Conservation (phyloP, 2,113 vertebrate genomes). For the Microtus richardsoni region DNA sequence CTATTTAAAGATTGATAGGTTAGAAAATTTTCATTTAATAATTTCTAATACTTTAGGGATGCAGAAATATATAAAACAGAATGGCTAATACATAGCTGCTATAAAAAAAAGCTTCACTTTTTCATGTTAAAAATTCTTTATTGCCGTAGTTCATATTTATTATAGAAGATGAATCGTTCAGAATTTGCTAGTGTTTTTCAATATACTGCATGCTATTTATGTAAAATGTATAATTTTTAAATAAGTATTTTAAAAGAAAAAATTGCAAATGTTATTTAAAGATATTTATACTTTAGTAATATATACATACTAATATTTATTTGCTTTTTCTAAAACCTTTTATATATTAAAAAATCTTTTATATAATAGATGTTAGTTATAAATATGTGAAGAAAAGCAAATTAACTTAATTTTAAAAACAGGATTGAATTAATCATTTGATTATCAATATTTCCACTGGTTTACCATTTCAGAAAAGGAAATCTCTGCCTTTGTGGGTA, state of each 20-base stretch:
- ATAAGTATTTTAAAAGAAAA: background rate
- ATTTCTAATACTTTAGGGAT: conserved; percentile 48
- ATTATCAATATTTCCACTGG: background rate
- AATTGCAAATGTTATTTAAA: conserved; percentile 42
- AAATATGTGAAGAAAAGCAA: background rate
- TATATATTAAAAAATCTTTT: conserved; percentile 57
- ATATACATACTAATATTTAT: conserved; percentile 1
- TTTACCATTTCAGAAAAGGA: background rate
- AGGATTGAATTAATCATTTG: conserved; percentile 60
- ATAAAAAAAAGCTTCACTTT: conserved; percentile 72
- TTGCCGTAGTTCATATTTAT: conserved; percentile 66
- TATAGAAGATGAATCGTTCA: conserved; percentile 50
- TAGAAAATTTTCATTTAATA: conserved; percentile 68
- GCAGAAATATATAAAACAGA: conserved; percentile 72
- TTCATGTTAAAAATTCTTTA: conserved; percentile 28
- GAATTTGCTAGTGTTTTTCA: conserved; percentile 34
- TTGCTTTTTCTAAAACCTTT: conserved; percentile 62
- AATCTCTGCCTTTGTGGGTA: background rate
- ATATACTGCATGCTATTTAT: conserved; percentile 14
- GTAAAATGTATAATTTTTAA: conserved; percentile 54
- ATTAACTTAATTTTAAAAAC: conserved; percentile 74
- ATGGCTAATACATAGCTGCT: conserved; percentile 63
- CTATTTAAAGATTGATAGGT: conserved; percentile 80
- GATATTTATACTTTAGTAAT: conserved; percentile 38
- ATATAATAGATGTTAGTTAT: conserved; percentile 36